These are phyloP conservation scores for Gymnoscopelus microlampas DNA, from an alignment of 2,797 vertebrate species.

Conservation along the genomic window DNA sequence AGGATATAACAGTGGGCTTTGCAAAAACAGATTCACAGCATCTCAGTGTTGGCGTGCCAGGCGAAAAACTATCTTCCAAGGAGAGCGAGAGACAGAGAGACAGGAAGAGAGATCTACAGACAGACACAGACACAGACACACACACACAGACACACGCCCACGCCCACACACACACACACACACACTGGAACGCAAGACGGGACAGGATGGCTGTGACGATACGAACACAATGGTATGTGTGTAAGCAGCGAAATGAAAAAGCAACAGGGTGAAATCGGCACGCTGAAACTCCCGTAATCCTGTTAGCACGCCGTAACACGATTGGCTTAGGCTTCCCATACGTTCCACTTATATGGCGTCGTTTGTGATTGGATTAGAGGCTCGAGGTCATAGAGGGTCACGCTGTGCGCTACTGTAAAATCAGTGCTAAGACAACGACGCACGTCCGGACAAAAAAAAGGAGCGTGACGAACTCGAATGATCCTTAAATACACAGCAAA, in stretches of 20 bases:
- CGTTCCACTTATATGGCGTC: conserved; percentile 62
- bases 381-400: conserved; percentile 65
- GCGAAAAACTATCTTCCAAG: conserved; percentile 12
- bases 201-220: conserved; percentile 45
- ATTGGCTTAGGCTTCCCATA: conserved; percentile 69
- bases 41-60: conserved; percentile 17
- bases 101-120: conserved; percentile 23
- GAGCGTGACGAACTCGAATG: conserved; percentile 61
- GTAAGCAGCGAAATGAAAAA: conserved; percentile 64
- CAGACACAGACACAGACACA: conserved; percentile 13
- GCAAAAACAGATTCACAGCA: not conserved
- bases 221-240: conserved; percentile 48
- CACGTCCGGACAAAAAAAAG: conserved; percentile 9
- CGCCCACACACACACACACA: conserved; percentile 4
- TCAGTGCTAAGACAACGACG: conserved; percentile 49
- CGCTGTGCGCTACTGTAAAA: conserved; percentile 41
- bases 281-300: conserved; percentile 76
- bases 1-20: conserved; percentile 30
- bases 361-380: conserved; percentile 77
- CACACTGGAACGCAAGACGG: conserved; percentile 31
- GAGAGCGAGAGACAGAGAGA: conserved; percentile 19
- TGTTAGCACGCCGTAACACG: conserved; percentile 75
- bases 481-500: conserved; percentile 13
- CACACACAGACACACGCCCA: conserved; percentile 10
- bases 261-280: conserved; percentile 61